Evolutionary conservation across 2,113 vertebrate genomes (phyloP), one percentile per base, ranked within the genome.

Genomic region (Ibidorhyncha struthersii): DNA sequence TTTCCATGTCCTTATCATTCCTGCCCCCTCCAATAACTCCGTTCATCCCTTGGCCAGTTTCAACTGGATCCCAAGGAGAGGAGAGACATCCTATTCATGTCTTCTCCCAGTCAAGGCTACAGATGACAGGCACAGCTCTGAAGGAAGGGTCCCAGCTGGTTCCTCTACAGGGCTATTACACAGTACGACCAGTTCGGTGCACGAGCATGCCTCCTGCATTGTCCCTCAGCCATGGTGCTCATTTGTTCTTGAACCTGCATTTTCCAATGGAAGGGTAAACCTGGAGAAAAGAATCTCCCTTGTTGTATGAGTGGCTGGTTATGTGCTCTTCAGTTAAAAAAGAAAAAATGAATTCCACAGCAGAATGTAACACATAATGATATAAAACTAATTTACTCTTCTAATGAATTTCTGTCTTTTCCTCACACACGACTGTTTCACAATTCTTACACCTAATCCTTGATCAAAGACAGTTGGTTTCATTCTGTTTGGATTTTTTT

Each of bases 141-240:
- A 71, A 40, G 32, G 23, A 53, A 78, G 10, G 38, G 34, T 65
- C 27, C 10, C 19, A 1, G 0, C 34, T 41, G 29, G 43, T 53
- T 83, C 38, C 34, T 66, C 43, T 40, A 7, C 9, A 9, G 36
- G 32, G 15, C 22, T 82, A 0, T 61, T 17, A 21, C 13, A 22
- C 19, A 14, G 19, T 12, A 29, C 10, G 26, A n/a, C n/a, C 66
- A 73, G 4, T n/a, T 12, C 36, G 10, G 14, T 3, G 20, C 26
- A 12, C 4, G 14, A 72, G 17, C 27, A 15, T 4, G 17, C 8
- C 36, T 77, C 29, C 71, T 78, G 29, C 5, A 0, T 38, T 66
- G 38, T 12, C n/a, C 30, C 25, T 49, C 23, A 53, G 32, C 19
- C 27, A n/a, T 2, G 2, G 12, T 1, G 1, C 38, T 77, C 38